phyloP scores from a whole-genome alignment of 2,888 invertebrate species.

The Platynereis dumerilii region DNA sequence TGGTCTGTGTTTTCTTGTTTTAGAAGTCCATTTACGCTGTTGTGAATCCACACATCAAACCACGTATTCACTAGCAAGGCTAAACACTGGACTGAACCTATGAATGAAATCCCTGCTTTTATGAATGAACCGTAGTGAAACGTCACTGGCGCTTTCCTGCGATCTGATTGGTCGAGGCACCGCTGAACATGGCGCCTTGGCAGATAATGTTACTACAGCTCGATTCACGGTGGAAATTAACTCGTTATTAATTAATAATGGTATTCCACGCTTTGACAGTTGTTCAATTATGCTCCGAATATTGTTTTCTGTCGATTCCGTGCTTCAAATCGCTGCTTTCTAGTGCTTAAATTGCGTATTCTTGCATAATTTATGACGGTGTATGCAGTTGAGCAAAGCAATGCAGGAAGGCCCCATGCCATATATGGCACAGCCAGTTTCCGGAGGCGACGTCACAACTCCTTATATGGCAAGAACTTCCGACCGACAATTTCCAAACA shows the following conservation, averaged over 20 bases:
- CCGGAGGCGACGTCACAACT: slow-evolving; percentile 7
- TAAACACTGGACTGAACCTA: background rate
- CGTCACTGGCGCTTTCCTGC: too few species aligned
- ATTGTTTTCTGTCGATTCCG: too few species aligned
- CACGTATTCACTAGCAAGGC: background rate
- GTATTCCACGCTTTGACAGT: too few species aligned
- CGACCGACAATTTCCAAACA: background rate
- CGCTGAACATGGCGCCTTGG: slow-evolving; percentile 2
- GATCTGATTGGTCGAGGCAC: background rate
- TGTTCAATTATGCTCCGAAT: too few species aligned
- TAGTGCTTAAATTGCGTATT: background rate
- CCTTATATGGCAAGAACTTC: background rate
- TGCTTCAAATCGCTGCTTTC: too few species aligned
- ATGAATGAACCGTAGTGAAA: slow-evolving; percentile 7
- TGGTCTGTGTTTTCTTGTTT: background rate
- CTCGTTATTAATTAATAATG: too few species aligned
- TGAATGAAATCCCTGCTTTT: background rate
- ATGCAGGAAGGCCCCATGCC: slow-evolving; percentile 18
- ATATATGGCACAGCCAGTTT: slow-evolving; percentile 23
- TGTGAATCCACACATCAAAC: background rate
- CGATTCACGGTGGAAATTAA: too few species aligned
- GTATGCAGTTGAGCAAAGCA: slow-evolving; percentile 4
- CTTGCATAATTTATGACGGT: slow-evolving; percentile 17
- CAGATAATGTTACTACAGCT: background rate
- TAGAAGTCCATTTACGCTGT: background rate